Conservation (phyloP, 2,113 vertebrate genomes). For the Macroglossus sobrinus region DNA sequence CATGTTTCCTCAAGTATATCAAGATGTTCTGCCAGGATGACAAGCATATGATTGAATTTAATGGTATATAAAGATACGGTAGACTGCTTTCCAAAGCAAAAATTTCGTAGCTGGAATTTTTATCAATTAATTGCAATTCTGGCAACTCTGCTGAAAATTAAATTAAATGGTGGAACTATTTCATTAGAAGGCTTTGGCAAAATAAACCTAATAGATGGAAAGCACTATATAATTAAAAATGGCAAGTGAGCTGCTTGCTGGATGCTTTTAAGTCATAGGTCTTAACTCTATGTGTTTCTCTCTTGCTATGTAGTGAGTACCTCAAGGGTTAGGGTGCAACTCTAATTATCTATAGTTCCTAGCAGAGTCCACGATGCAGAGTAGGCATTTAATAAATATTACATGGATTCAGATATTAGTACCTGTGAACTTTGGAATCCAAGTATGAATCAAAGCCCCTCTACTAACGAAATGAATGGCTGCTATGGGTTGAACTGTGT, state of each 20-base stretch:
- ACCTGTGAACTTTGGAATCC: not conserved
- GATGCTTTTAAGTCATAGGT: conserved; percentile 69
- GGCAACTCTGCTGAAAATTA: conserved; percentile 79
- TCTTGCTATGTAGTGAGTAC: not conserved
- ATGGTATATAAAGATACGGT: conserved; percentile 69
- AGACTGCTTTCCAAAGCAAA: conserved; percentile 73
- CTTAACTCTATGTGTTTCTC: not conserved
- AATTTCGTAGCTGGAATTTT: conserved; percentile 72
- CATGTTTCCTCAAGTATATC: conserved; percentile 78
- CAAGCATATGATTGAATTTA: conserved; percentile 76
- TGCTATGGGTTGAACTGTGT: not conserved
- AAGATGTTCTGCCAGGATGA: conserved; percentile 78
- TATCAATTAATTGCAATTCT: conserved; percentile 83
- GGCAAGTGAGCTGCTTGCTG: conserved; percentile 73
- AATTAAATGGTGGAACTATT: conserved; percentile 82
- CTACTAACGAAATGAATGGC: not conserved
- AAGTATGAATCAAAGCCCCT: not conserved
- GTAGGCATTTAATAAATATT: not conserved
- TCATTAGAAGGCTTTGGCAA: conserved; percentile 81
- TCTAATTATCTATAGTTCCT: not conserved
- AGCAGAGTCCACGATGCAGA: not conserved
- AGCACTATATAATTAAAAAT: conserved; percentile 77
- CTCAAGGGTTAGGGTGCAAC: not conserved
- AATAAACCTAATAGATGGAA: conserved; percentile 78
- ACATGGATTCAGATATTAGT: not conserved